Base-by-base conservation (phyloP, 1,140 invertebrate species). In the Spodoptera frugiperda region DNA sequence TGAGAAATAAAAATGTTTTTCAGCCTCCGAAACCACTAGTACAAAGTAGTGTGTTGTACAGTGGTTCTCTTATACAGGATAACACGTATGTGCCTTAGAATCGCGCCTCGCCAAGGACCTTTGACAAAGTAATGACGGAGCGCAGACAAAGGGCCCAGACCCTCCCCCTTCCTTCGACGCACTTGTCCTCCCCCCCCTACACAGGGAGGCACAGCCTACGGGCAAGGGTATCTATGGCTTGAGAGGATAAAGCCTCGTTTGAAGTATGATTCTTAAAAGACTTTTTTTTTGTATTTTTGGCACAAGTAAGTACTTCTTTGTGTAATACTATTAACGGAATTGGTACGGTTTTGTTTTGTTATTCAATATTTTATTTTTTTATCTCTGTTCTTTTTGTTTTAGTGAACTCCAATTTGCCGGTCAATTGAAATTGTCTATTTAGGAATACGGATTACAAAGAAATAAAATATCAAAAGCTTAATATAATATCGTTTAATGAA, bases 71-170 rank as follows among this genome's bases (percentile, higher is more conserved):
- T 25, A 44, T 67, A 63, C 75, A 68, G 79, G 78, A 81, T 72
- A 78, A 68, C 80, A 84, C 78, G 78, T 77, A 67, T 78, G 80
- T 67, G 74, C 65, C 67, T 63, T 70, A 77, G 80, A 84, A 82
- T 86, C 83, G 80, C 86, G 82, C 79, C 82, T 82, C 77, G 73
- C 79, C 76, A 82, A 88, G 88, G 88, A 89, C 89, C 88, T 91
- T 87, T 91, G 89, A 89, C 89, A 89, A 91, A 91, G 89, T 91
- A 89, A 89, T 89, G 89, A 89, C 85, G 89, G 76, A 67, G 80
- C 73, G 78, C 55, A 88, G 87, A 91, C 85, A 91, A 89, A 88
- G 84, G 71, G 65, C 61, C n/a, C 53, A 54, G 48, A 17, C 68
- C 78, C 67, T 68, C 67, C 39, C 63, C 80, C 71, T 67, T 81